Base-by-base conservation (phyloP, 1,140 invertebrate genomes). In the Drosophila lacteicornis region DNA sequence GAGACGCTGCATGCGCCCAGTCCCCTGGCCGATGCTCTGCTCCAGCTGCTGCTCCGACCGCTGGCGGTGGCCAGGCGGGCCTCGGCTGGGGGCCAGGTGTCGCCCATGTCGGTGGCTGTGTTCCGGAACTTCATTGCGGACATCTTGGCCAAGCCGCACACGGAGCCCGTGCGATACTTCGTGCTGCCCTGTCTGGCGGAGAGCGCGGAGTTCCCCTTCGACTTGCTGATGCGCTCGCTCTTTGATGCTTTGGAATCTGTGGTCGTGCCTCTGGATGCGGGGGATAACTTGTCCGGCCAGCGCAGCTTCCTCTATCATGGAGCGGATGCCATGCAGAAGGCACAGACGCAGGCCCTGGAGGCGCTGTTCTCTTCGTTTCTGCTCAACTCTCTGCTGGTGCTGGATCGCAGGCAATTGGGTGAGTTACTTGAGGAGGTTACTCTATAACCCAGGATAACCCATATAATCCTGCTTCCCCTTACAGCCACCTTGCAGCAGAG, bases 11-110 rank as follows among this genome's bases (percentile, higher is more conserved):
- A 94, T 47, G 94, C 97, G n/a, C 96, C 96, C 1, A 97, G 95
- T 46, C 95, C 96, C 12, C 93, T 97, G 8, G 94, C 96, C 33
- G 95, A 95, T 60, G 96, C 96, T 73, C 93, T 98, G 11, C 93
- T 97, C 58, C 95, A 96, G 68, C 94, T 98, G 67, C 95, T 98
- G 47, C 94, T 96, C 71, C 94, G 95, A 75, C 97, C 97, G 0
- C 91, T 98, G 92, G 93, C 73, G 0, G 86, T 90, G 47, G 86
- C 86, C 19, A 63, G 27, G 7, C 68, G 75, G 2, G 50, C 63
- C 3, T 51, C 53, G 6, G 51, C 27, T 2, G 59, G 40, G 8
- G 69, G 66, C 4, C 74, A 66, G 12, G 27, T 74, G 3, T 76
- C 81, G 43, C 11, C 53, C 13, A 75, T 76, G 74, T 57, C 71